Evolutionary conservation across 2,888 invertebrate genomes (phyloP).

Genomic region (Ectobius pallidus): DNA sequence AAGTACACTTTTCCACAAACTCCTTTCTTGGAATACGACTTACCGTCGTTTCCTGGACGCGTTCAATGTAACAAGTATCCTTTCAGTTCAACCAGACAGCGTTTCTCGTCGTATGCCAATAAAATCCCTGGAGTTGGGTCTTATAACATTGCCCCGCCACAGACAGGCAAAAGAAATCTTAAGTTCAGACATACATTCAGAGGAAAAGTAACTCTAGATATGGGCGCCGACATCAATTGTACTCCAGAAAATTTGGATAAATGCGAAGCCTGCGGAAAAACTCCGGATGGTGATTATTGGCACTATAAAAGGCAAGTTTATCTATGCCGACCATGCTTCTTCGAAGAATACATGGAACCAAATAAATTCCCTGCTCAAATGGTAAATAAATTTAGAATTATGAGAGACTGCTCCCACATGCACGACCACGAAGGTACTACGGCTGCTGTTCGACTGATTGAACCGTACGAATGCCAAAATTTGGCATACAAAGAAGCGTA

Average conservation of each 20-base stretch:
- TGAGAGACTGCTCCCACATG: slow-evolving; percentile 53
- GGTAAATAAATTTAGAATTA: slow-evolving; percentile 46
- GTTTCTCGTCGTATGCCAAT: no score
- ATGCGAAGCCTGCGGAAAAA: slow-evolving; percentile 55
- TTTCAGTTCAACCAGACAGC: no score
- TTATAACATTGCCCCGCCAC: not conserved
- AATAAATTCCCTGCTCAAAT: slow-evolving; percentile 20
- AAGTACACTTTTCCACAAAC: no score
- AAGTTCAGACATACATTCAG: slow-evolving; percentile 55
- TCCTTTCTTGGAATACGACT: no score
- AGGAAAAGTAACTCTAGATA: slow-evolving; percentile 53
- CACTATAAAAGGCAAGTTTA: slow-evolving; percentile 51
- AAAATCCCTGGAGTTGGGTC: not conserved
- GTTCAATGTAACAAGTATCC: no score
- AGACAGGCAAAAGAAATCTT: not conserved
- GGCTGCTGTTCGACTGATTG: slow-evolving; percentile 50
- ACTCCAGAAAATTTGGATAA: slow-evolving; percentile 52
- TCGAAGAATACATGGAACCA: slow-evolving; percentile 48
- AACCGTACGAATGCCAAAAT: slow-evolving; percentile 49
- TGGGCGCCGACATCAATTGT: slow-evolving; percentile 57
- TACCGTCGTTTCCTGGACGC: no score
- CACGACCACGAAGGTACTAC: slow-evolving; percentile 54
- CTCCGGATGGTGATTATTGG: slow-evolving; percentile 59
- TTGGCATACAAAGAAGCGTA: slow-evolving; percentile 53
- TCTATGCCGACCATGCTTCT: slow-evolving; percentile 57